A percentile compares a stretch with the other conserved stretches of the same genome.
These are phyloP conservation scores for Bettongia penicillata DNA, from an alignment of 2,113 vertebrate genomes.

Conservation along the genomic window DNA sequence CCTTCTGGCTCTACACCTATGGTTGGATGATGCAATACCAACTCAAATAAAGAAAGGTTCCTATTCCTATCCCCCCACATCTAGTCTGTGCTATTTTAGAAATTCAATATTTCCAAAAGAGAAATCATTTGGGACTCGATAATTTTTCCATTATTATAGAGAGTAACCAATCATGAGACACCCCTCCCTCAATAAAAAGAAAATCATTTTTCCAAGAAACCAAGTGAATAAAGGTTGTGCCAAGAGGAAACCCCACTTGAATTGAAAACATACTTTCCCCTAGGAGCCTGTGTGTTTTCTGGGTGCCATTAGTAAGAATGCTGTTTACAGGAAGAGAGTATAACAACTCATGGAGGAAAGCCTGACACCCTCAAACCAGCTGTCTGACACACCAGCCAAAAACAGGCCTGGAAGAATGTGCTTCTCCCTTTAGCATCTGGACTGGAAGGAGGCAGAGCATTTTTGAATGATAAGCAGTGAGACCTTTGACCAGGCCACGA, in stretches of 20 bases:
- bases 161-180: neutral
- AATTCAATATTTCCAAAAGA: neutral
- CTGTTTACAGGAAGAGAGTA: neutral
- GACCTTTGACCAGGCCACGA: neutral
- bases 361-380: neutral
- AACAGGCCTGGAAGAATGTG: neutral
- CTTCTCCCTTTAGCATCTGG: neutral
- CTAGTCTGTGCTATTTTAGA: neutral
- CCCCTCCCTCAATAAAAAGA: neutral
- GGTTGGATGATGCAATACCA: neutral
- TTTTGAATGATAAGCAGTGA: neutral
- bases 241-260: neutral
- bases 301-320: neutral
- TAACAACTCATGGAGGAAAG: neutral
- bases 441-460: neutral
- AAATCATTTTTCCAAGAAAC: neutral
- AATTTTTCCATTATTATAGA: neutral
- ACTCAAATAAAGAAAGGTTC: neutral
- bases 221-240: neutral
- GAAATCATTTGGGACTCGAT: neutral
- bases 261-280: neutral
- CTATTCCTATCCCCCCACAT: neutral
- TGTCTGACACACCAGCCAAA: neutral
- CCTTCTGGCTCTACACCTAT: neutral
- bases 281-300: neutral